Base-by-base conservation (phyloP, 2,797 vertebrate genomes). In the Catamblyrhynchus diadema region DNA sequence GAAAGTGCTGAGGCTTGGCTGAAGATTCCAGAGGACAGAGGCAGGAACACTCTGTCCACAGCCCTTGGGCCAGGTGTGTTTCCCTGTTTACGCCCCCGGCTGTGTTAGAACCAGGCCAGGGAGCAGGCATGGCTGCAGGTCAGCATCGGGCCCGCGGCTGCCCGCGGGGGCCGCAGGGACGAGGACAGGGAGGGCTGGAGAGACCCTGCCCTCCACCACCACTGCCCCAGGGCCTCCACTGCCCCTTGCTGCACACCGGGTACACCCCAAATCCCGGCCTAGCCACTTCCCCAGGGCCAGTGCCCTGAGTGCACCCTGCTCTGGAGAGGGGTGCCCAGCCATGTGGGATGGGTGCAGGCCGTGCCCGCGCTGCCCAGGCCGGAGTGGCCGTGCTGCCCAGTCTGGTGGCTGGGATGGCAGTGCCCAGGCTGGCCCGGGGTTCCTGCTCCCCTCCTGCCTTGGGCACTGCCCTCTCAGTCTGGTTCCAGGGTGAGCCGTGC, bases 401-500 rank as follows among this genome's bases (percentile, higher is more conserved):
- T 4, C 30, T 0, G 28, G 6, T 24, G 23, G 6, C 37, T 20
- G 0, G 1, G 10, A 2, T 22, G 37, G 60, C 9, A 54, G n/a
- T 54, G 61, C 33, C 53, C 61, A 7, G 9, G 27, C 72, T 44
- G 72, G 30, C 33, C 48, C 3, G 33, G 41, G 28, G 35, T 23
- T 50, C 16, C 39, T 61, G 54, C 7, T 65, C 14, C 33, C 37
- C 33, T 50, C 25, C 64, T 57, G 5, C 47, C 23, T 0, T 0
- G 3, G 54, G 32, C 72, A 18, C 5, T 1, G 9, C 14, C 9
- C 15, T 56, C 15, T 45, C 72, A 14, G 37, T 3, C 27, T 65
- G 9, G 3, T 24, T 22, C 12, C 2, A 0, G 62, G 0, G 8
- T 25, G 69, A 1, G n/a, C 64, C 0, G 0, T 24, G 18, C 42